A percentile compares a stretch with the other conserved stretches of the same genome.
phyloP scores from a whole-genome alignment of 2,113 vertebrate species.

The Apodemus sylvaticus region DNA sequence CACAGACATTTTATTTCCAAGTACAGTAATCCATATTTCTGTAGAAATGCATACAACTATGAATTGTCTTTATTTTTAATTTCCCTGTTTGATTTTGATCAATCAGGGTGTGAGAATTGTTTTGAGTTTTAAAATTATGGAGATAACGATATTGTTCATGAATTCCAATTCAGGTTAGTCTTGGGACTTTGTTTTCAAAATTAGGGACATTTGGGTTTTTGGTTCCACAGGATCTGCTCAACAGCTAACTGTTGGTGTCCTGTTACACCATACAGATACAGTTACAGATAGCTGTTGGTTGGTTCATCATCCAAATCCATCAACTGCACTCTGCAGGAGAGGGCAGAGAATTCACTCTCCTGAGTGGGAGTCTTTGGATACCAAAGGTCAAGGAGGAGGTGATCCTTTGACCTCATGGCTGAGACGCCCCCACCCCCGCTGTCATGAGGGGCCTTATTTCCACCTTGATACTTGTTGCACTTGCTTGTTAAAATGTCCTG shows the following conservation, averaged over 20 bases:
- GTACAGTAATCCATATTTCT: background rate
- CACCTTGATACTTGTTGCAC: background rate
- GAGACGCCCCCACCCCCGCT: background rate
- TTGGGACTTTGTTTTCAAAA: background rate
- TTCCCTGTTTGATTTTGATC: background rate
- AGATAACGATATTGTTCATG: background rate
- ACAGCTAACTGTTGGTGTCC: background rate
- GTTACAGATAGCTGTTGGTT: background rate
- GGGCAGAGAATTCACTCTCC: fast-evolving
- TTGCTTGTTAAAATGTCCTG: background rate
- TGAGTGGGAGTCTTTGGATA: background rate
- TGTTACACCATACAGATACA: too few species aligned
- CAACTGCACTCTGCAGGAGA: background rate
- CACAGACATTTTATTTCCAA: background rate
- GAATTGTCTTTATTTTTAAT: background rate
- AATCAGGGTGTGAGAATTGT: background rate
- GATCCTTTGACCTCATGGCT: background rate
- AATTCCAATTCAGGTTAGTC: background rate
- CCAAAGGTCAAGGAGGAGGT: background rate
- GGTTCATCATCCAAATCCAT: fast-evolving
- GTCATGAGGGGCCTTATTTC: background rate
- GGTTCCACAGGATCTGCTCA: background rate
- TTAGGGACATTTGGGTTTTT: background rate
- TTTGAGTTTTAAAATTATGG: background rate
- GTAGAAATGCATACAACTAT: background rate